These are phyloP conservation scores for Acleris holmiana DNA, from an alignment of 2,888 invertebrate species.

Conservation along the genomic window DNA sequence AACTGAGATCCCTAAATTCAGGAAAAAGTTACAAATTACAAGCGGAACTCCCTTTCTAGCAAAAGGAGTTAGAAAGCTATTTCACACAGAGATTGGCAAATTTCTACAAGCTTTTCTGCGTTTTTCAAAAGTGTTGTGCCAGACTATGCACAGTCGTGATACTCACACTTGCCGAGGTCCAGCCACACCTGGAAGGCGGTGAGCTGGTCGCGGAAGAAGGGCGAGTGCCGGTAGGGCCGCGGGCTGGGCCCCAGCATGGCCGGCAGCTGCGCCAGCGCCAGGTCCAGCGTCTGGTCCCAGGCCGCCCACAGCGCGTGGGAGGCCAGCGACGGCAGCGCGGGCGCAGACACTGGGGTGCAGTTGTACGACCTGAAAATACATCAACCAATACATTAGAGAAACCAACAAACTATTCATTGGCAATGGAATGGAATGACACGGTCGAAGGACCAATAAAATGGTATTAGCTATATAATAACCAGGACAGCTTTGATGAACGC, in stretches of 20 bases:
- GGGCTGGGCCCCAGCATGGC: conserved; percentile 84
- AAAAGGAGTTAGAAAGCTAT: too few relatives aligned
- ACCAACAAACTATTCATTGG: too few relatives aligned
- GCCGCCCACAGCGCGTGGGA: conserved; percentile 97
- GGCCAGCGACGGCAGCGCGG: conserved; percentile 95
- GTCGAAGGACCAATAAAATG: neutral
- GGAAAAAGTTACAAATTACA: too few relatives aligned
- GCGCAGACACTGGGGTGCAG: conserved; percentile 97
- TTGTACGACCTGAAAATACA: conserved; percentile 89
- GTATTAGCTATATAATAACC: too few relatives aligned
- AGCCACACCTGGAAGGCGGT: conserved; percentile 99
- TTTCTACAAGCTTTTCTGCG: too few relatives aligned
- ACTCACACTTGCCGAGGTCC: conserved; percentile 85
- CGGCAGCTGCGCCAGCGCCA: conserved; percentile 96
- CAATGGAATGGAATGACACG: neutral
- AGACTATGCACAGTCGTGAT: conserved; percentile 89
- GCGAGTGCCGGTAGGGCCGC: conserved; percentile 87
- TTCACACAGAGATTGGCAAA: too few relatives aligned
- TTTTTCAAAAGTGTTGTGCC: conserved; percentile 75
- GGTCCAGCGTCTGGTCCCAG: conserved; percentile 98
- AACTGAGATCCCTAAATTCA: too few relatives aligned
- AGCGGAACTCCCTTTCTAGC: too few relatives aligned
- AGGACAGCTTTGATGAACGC: too few relatives aligned
- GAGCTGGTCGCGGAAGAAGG: conserved; percentile 98
- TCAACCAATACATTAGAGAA: too few relatives aligned